Evolutionary conservation across 2,113 vertebrate genomes (phyloP).

Genomic region (Sprattus sprattus): DNA sequence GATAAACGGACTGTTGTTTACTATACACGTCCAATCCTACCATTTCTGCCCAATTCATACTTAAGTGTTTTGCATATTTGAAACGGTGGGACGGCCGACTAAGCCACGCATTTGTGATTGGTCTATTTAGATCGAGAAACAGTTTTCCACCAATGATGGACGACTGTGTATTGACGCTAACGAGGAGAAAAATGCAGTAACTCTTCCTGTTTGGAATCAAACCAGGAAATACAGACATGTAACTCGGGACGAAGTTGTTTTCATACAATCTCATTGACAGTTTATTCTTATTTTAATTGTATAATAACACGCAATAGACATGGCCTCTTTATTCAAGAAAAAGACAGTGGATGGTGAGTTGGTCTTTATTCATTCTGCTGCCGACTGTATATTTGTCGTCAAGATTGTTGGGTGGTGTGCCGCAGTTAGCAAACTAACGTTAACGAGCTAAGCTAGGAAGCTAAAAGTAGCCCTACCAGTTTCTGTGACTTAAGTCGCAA

Average conservation of each 20-base stretch:
- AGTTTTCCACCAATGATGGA: neutral
- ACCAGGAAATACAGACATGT: conserved; percentile 49
- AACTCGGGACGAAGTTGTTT: conserved; percentile 16
- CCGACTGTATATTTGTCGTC: neutral
- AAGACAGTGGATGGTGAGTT: conserved; percentile 82
- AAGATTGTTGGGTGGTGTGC: neutral
- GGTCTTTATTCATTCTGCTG: neutral
- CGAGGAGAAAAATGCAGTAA: neutral
- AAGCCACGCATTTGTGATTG: neutral
- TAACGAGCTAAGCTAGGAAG: neutral
- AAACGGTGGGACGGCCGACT: neutral
- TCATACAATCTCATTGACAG: neutral
- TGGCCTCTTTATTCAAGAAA: conserved; percentile 84
- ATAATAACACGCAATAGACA: conserved; percentile 41
- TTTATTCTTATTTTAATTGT: neutral
- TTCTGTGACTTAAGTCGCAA: neutral
- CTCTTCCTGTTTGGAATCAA: conserved; percentile 30
- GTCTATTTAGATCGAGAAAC: neutral
- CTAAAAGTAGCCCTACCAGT: conserved; percentile 8
- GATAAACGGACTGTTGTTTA: neutral
- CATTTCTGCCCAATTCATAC: neutral
- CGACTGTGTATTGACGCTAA: neutral
- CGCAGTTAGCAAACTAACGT: neutral
- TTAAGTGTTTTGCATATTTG: neutral
- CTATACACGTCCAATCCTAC: too few species aligned